These are phyloP conservation scores for Eueides isabella DNA, from an alignment of 1,140 invertebrate species.

Conservation along the genomic window DNA sequence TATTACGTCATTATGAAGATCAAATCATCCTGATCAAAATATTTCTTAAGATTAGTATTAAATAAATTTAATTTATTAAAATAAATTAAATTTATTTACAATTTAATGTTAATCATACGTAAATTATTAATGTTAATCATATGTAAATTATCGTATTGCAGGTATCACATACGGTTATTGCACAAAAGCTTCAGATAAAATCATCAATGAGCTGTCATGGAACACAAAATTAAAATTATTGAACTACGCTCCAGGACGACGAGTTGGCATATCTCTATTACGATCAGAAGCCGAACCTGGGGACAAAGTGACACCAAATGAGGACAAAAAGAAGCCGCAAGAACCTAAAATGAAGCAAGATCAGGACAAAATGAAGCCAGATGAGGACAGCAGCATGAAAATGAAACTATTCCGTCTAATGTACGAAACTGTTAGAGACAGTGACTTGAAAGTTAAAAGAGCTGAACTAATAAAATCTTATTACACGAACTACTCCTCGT, in stretches of 20 bases:
- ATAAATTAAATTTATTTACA: too few relatives aligned
- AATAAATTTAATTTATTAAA: too few relatives aligned
- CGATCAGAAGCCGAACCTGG: constrained; percentile 1
- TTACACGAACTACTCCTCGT: constrained; percentile 55
- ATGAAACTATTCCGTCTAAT: constrained; percentile 65
- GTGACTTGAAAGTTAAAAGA: constrained; percentile 58
- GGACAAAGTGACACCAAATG: neutral
- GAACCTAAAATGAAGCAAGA: neutral
- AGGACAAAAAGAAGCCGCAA: neutral
- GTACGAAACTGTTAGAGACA: constrained; percentile 65
- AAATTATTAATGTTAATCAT: too few relatives aligned
- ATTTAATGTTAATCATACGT: too few relatives aligned
- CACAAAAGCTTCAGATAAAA: constrained; percentile 16
- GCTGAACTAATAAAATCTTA: constrained; percentile 54
- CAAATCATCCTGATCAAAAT: too few relatives aligned
- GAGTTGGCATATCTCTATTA: constrained; percentile 38
- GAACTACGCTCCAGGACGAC: constrained; percentile 18
- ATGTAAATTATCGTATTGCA: neutral
- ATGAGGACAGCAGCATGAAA: constrained; percentile 61
- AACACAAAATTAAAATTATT: constrained; percentile 45
- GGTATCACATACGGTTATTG: neutral
- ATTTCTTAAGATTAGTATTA: too few relatives aligned
- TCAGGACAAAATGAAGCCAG: neutral
- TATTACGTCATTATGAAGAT: too few relatives aligned
- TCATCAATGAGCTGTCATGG: constrained; percentile 56